Conservation (phyloP, 2,888 invertebrate genomes). For the Seira ritae region DNA sequence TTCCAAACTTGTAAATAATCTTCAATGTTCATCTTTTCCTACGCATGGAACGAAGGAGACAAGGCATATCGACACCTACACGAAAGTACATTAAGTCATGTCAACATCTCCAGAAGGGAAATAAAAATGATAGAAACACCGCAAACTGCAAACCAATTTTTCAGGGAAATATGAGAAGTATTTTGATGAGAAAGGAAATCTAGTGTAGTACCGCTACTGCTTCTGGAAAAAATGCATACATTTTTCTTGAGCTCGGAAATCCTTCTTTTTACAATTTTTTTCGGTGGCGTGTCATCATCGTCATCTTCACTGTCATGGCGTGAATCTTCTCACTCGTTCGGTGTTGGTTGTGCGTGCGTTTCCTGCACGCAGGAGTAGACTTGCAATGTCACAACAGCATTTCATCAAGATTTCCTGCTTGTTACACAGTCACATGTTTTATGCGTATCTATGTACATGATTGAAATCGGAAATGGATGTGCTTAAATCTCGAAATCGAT, state of each 20-base stretch:
- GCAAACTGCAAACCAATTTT: conserved; percentile 4
- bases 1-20: not conserved
- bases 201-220: too few relatives aligned
- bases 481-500: too few relatives aligned
- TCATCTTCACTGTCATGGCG: too few relatives aligned
- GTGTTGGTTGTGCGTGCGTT: not conserved
- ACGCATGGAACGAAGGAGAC: conserved; percentile 13
- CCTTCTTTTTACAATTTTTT: not conserved
- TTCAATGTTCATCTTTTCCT: not conserved
- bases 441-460: too few relatives aligned
- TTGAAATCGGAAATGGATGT: not conserved
- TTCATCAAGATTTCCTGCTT: conserved; percentile 39
- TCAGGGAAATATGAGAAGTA: not conserved
- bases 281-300: too few relatives aligned
- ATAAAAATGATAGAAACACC: conserved; percentile 26
- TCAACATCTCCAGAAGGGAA: conserved; percentile 42
- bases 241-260: not conserved
- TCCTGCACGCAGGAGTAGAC: not conserved
- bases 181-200: not conserved
- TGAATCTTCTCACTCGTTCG: too few relatives aligned
- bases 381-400: conserved; percentile 37
- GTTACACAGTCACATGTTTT: not conserved
- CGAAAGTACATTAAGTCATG: conserved; percentile 43
- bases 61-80: conserved; percentile 47
- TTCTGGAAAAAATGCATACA: not conserved